Percentiles rank a stretch among this genome's conserved stretches.
Conservation (phyloP, 2,888 invertebrate species). For the Drosophila buzzatii region DNA sequence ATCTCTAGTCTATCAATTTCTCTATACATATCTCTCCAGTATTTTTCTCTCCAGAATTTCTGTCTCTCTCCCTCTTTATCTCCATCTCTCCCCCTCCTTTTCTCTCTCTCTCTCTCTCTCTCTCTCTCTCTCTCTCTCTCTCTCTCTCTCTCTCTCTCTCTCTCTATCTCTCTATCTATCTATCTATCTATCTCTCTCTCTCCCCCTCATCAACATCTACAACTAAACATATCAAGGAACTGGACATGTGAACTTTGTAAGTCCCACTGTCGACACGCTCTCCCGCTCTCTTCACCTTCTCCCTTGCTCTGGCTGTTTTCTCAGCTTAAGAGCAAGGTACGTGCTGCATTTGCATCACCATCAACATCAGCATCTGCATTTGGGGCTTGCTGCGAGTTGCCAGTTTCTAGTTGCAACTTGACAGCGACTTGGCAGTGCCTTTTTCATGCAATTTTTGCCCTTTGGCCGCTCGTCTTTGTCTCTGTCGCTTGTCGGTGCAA, state of each 20-base stretch:
- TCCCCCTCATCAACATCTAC: background rate
- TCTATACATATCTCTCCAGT: too few species aligned
- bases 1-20: too few species aligned
- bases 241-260: constrained; percentile 28
- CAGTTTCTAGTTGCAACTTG: constrained; percentile 18
- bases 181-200: background rate
- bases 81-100: background rate
- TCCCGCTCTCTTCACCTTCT: background rate
- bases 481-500: constrained; percentile 13
- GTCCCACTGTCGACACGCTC: background rate
- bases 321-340: constrained; percentile 19
- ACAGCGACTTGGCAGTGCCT: constrained; percentile 32
- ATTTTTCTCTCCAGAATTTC: too few species aligned
- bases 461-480: constrained; percentile 34
- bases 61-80: background rate
- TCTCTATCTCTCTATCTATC: background rate
- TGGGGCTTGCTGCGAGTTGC: constrained; percentile 14
- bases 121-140: background rate
- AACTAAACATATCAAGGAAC: constrained; percentile 26
- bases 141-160: background rate
- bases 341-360: constrained; percentile 50
- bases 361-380: constrained; percentile 27
- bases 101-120: background rate
- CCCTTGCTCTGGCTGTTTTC: background rate
- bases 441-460: constrained; percentile 60